A percentile compares a stretch with the other conserved stretches of the same genome.
These are phyloP conservation scores for Ormyrus rosae DNA, from an alignment of 2,888 invertebrate genomes.

Conservation along the genomic window DNA sequence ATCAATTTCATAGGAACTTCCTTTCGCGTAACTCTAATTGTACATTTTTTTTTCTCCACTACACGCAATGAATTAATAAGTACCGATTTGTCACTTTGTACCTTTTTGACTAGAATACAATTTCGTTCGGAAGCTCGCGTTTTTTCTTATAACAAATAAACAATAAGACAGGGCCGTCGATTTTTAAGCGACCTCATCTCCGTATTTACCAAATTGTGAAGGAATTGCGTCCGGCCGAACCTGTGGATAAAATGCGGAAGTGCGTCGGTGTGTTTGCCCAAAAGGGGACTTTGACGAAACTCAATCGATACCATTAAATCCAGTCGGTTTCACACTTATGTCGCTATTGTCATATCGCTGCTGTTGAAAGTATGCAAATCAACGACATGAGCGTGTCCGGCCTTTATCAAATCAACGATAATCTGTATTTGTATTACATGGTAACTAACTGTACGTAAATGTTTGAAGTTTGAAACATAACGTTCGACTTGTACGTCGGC, in stretches of 20 bases:
- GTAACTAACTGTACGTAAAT: conserved; percentile 74
- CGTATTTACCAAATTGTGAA: conserved; percentile 5
- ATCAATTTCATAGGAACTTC: conserved; percentile 45
- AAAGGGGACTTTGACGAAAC: conserved; percentile 75
- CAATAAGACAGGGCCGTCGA: not conserved
- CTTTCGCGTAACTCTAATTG: conserved; percentile 37
- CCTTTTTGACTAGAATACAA: conserved; percentile 75
- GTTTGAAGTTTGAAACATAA: conserved; percentile 71
- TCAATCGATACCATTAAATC: conserved; percentile 73
- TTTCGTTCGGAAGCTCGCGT: conserved; percentile 64
- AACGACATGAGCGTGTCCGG: conserved; percentile 60
- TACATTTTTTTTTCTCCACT: conserved; percentile 35
- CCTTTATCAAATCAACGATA: conserved; percentile 69
- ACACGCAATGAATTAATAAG: conserved; percentile 65
- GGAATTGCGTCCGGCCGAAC: conserved; percentile 55
- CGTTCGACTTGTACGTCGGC: conserved; percentile 63
- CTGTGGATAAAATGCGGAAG: conserved; percentile 67
- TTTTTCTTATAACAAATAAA: conserved; percentile 19
- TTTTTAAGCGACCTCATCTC: not conserved
- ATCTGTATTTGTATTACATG: conserved; percentile 72
- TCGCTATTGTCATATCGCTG: conserved; percentile 37
- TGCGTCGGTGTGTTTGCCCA: conserved; percentile 75
- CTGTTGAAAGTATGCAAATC: not conserved
- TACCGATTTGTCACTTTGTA: conserved; percentile 74
- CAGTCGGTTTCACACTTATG: conserved; percentile 47